These are phyloP conservation scores for Branchellion lobata DNA, from an alignment of 2,888 invertebrate genomes.

Conservation along the genomic window DNA sequence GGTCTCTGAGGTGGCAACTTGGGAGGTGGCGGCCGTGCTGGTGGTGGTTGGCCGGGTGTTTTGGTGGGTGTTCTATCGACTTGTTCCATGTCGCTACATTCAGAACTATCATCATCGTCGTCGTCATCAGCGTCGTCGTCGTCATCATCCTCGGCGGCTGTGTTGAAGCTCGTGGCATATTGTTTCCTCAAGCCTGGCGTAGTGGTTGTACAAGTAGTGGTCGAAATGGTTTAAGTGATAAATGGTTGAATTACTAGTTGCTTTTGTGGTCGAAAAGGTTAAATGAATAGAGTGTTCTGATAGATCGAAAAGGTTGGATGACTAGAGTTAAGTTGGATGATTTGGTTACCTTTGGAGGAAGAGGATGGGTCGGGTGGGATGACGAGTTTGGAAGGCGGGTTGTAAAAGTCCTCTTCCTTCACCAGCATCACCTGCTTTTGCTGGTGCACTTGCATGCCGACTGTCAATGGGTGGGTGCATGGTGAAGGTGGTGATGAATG, in stretches of 20 bases:
- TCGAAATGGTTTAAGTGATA: too few relatives aligned
- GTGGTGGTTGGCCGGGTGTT: neutral
- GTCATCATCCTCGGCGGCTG: slow-evolving; percentile 59
- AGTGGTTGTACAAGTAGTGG: too few relatives aligned
- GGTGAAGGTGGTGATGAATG: neutral
- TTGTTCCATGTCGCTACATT: slow-evolving; percentile 3
- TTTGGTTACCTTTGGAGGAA: neutral
- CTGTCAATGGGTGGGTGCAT: neutral
- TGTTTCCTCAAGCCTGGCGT: too few relatives aligned
- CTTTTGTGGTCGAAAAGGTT: too few relatives aligned
- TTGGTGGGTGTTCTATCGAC: neutral
- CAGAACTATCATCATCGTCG: slow-evolving; percentile 39
- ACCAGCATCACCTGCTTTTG: slow-evolving; percentile 59
- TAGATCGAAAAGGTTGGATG: too few relatives aligned
- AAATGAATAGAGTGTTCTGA: too few relatives aligned
- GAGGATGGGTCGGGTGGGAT: slow-evolving; percentile 69
- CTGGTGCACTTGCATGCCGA: neutral
- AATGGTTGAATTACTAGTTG: too few relatives aligned
- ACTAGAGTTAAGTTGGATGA: too few relatives aligned
- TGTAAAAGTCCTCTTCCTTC: slow-evolving; percentile 69
- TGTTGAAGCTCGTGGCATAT: slow-evolving; percentile 61
- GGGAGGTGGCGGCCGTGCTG: neutral
- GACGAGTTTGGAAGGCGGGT: slow-evolving; percentile 84
- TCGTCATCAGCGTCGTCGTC: slow-evolving; percentile 50
- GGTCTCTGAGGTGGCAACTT: slow-evolving; percentile 47